A percentile compares a stretch with the other conserved stretches of the same genome.
Evolutionary conservation across 2,888 invertebrate genomes (phyloP).

Genomic region (Drosophila engyochracea): DNA sequence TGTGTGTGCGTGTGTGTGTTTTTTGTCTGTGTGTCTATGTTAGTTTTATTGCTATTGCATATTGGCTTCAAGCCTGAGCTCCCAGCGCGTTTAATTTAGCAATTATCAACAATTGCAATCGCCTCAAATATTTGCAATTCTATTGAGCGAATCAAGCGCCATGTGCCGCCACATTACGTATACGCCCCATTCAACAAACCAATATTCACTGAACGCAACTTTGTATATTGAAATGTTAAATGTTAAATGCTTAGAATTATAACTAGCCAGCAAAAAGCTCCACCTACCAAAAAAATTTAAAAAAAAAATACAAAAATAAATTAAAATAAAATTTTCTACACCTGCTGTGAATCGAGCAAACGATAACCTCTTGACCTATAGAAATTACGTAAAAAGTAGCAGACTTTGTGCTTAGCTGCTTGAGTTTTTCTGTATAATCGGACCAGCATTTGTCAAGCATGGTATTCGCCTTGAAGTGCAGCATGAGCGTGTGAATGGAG

Average conservation of each 20-base stretch:
- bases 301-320: neutral
- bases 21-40: constrained; percentile 1
- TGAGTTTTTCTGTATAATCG: neutral
- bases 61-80: constrained; percentile 42
- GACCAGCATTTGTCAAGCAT: no score
- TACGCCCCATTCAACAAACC: constrained; percentile 50
- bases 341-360: neutral
- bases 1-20: constrained; percentile 1
- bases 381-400: neutral
- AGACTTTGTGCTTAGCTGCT: neutral
- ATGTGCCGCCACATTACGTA: constrained; percentile 67
- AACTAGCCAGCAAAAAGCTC: neutral
- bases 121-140: constrained; percentile 77
- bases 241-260: constrained; percentile 17
- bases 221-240: constrained; percentile 1
- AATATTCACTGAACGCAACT: constrained; percentile 2
- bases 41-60: constrained; percentile 14
- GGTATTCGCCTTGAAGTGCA: no score
- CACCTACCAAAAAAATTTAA: neutral
- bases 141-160: constrained; percentile 62
- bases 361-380: neutral
- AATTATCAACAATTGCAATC: constrained; percentile 75
- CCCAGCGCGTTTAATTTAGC: constrained; percentile 75
- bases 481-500: no score
- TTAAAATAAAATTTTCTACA: neutral